Base-by-base conservation (phyloP, 2,888 invertebrate species). In the Anthrax anthrax region DNA sequence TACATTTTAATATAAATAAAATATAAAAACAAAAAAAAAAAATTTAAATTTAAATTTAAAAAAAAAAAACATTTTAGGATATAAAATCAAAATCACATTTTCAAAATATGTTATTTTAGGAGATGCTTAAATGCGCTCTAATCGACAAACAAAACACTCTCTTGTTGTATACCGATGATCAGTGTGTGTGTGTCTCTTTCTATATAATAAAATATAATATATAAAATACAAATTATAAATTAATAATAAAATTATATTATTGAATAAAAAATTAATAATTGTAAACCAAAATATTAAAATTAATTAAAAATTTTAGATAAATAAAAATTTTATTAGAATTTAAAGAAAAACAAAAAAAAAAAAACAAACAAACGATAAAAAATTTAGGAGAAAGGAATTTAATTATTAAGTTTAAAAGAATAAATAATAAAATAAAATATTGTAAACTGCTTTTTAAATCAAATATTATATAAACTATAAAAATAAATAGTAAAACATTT, bases 41-140 rank as follows among this genome's bases (percentile, higher is more conserved):
- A 51, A 52, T 51, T 49, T 54, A 55, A 55, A 49, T 52, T 51
- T 58, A 58, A 56, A 55, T 56, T 52, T 54, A 57, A 56, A 58
- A 54, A 55, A 57, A 57, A 56, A 58, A 51, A 50, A 49, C 43
- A 44, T 52, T 45, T 42, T 50, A 23, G 8, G 8, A 47, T 47
- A 48, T 40, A 48, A 40, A 34, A 45, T 23, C 36, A 40, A 40
- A 39, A 45, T 39, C 39, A 34, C 19, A 38, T 47, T 47, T 47
- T 47, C 47, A 42, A 47, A 43, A 47, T 44, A 43, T n/a, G n/a
- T n/a, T n/a, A n/a, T 47, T 44, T 44, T 47, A 43, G 39, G 47
- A 43, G 39, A 44, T 47, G 47, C 44, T 47, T 47, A 47, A 44
- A 40, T 29, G 40, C 40, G 40, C 40, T 27, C 27, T 29, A 27